Evolutionary conservation across 2,888 invertebrate species (phyloP).

Genomic region (Ophioninae sp.): DNA sequence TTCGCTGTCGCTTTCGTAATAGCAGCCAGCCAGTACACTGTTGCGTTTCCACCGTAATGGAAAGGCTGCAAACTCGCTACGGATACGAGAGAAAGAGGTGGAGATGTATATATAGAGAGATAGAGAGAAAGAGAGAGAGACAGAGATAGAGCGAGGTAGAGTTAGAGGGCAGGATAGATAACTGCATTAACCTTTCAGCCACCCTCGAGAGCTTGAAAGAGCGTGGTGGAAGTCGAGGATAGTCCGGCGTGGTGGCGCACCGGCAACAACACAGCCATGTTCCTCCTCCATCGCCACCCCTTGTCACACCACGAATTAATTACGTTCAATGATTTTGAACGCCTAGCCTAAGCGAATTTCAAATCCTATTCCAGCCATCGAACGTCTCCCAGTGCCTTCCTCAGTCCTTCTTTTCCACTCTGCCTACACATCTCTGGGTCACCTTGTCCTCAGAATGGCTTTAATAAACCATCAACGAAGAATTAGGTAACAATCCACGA

Average conservation of each 20-base stretch:
- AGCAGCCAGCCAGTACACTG: constrained; percentile 70
- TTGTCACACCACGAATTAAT: constrained; percentile 77
- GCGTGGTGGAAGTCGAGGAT: constrained; percentile 43
- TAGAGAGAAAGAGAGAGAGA: constrained; percentile 46
- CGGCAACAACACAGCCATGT: constrained; percentile 59
- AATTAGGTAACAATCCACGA: no score
- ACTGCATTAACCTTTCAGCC: constrained; percentile 80
- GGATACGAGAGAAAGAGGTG: constrained; percentile 65
- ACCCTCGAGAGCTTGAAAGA: constrained; percentile 62
- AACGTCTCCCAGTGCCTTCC: constrained; percentile 50
- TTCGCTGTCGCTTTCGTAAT: constrained; percentile 66
- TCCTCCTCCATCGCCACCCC: constrained; percentile 63
- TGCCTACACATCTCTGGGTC: neutral
- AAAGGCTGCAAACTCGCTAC: constrained; percentile 62
- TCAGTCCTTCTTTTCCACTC: constrained; percentile 33
- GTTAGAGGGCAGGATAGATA: constrained; percentile 70
- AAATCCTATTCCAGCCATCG: constrained; percentile 74
- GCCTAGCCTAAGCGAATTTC: constrained; percentile 77
- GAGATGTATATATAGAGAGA: constrained; percentile 3
- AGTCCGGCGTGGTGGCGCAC: constrained; percentile 53
- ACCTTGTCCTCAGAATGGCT: constrained; percentile 16
- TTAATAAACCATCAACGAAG: constrained; percentile 6
- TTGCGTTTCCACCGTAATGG: constrained; percentile 72
- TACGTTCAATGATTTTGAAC: constrained; percentile 79
- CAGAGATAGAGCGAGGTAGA: constrained; percentile 48